Evolutionary conservation across 2,113 vertebrate species (phyloP).

Genomic region (Mormyrus iriodes): DNA sequence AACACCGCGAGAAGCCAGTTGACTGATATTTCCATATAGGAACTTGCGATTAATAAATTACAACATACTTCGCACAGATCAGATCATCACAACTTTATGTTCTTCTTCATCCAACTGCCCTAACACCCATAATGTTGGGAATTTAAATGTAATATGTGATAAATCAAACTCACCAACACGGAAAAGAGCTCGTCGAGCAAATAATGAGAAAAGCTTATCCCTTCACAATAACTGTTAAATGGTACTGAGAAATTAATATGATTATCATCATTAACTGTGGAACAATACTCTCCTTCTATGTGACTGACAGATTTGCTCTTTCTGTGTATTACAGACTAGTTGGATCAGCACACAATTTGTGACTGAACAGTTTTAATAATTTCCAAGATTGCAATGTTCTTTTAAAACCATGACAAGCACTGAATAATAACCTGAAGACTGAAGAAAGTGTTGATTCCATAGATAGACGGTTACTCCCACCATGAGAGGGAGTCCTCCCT

Average conservation of each 20-base stretch:
- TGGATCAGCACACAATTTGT: background rate
- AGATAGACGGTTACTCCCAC: background rate
- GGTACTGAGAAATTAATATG: background rate
- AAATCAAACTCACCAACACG: background rate
- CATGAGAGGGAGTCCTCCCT: background rate
- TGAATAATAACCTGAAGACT: background rate
- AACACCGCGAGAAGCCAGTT: background rate
- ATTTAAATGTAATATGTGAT: background rate
- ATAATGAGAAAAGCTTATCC: background rate
- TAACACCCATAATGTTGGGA: background rate
- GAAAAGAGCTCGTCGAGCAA: background rate
- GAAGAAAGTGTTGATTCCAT: background rate
- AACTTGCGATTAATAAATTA: background rate
- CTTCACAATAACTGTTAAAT: background rate
- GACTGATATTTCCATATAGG: background rate
- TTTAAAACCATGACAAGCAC: background rate
- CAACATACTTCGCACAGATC: background rate
- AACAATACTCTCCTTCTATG: background rate
- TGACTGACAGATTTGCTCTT: background rate
- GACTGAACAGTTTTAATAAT: background rate
- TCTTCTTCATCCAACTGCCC: background rate
- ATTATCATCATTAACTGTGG: background rate
- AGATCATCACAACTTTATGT: background rate
- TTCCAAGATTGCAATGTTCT: background rate
- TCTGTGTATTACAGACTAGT: background rate